phyloP scores from a whole-genome alignment of 2,113 vertebrate genomes.

The Corythoichthys intestinalis region DNA sequence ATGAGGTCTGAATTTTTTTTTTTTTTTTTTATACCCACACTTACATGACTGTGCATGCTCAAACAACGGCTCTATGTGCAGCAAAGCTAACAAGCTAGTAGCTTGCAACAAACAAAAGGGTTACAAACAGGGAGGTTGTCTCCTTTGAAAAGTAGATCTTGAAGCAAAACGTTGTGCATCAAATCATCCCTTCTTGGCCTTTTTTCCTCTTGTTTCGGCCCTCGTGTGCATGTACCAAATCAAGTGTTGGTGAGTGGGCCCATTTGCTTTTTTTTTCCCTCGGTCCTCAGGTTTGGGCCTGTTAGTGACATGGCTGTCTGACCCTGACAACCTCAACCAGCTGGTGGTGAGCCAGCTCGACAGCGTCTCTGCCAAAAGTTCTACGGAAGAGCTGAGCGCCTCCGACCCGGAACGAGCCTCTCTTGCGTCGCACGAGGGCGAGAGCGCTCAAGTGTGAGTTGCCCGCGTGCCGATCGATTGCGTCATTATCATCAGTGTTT shows the following conservation, averaged over 20 bases:
- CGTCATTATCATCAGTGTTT: neutral
- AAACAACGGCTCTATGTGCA: no score
- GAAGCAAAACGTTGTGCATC: no score
- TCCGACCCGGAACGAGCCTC: constrained; percentile 45
- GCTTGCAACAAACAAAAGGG: no score
- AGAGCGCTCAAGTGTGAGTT: constrained; percentile 54
- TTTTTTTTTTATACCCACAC: no score
- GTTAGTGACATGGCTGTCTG: constrained; percentile 70
- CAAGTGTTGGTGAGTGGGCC: neutral
- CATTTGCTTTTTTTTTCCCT: neutral
- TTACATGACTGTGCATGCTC: no score
- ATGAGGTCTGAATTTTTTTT: no score
- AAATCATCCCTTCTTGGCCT: no score
- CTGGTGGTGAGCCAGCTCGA: constrained; percentile 69
- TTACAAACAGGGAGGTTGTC: no score
- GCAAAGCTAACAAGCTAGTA: no score
- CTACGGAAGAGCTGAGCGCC: constrained; percentile 37
- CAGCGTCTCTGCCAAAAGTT: constrained; percentile 36
- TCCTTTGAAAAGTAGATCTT: no score
- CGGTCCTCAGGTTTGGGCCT: constrained; percentile 50
- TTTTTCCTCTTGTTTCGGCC: no score
- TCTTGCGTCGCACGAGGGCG: constrained; percentile 35
- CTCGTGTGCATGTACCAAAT: neutral
- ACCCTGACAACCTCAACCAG: constrained; percentile 76
- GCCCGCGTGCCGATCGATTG: constrained; percentile 18